Base-by-base conservation (phyloP, 2,797 vertebrate species). In the Etheostoma nigrum region DNA sequence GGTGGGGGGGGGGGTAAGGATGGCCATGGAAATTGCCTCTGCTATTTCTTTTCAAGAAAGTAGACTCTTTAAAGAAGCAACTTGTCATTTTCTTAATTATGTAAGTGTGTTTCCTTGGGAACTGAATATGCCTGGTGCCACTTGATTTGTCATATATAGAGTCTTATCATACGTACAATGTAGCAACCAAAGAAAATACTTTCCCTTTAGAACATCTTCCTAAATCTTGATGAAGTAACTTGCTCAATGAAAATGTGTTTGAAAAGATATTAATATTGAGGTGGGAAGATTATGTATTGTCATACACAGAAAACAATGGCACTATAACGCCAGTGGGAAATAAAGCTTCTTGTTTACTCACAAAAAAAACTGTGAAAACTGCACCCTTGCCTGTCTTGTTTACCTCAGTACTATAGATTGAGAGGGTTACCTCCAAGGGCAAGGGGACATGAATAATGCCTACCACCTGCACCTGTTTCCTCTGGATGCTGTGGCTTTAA, bases 371-470 rank as follows among this genome's bases (percentile, higher is more conserved):
- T 81, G 79, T 81, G 86, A 81, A 89, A 90, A 89, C 72, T 83
- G 85, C 86, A 89, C 85, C 84, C 84, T 73, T 90, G 91, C 89
- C 89, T 91, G 86, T 91, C 91, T 91, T 93, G 89, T 93, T 95
- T 94, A 92, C 88, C 79, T 82, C 85, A 23, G 73, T 89, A 40
- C 36, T 40, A 40, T 40, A 93, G 92, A 93, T 93, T 92, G 91
- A 93, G 88, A 91, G 91, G 89, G 94, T 94, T 94, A 93, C 91
- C 94, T 94, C 92, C 93, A 94, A 93, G 93, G 93, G 93, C 94
- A 94, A 90, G 89, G 79, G 80, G 88, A 93, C 92, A 93, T 95
- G 94, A 95, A 90, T 95, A 94, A 95, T 95, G 93, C 82, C 88
- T 86, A 79, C 88, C 91, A 94, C 94, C 94, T 94, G 93, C 93